These are phyloP conservation scores for Tetraodon nigroviridis DNA, from an alignment of 2,113 vertebrate genomes.

Conservation along the genomic window DNA sequence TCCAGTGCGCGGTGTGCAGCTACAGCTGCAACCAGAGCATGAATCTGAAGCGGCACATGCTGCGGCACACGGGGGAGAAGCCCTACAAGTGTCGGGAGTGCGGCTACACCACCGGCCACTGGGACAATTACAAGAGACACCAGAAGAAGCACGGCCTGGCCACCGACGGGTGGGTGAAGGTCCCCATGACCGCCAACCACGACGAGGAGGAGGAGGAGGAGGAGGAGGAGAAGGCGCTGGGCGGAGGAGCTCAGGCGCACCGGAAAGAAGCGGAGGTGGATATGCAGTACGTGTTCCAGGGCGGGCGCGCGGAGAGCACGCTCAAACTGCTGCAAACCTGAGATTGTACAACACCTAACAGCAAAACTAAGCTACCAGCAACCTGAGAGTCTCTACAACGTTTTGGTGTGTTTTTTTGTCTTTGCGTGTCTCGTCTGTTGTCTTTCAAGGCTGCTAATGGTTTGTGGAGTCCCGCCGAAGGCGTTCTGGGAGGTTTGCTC, in stretches of 20 bases:
- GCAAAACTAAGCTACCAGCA: conserved; percentile 70
- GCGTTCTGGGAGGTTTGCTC: too few relatives aligned
- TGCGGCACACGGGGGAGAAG: conserved; percentile 93
- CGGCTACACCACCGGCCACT: conserved; percentile 94
- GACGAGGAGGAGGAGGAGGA: conserved; percentile 43
- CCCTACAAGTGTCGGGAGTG: conserved; percentile 91
- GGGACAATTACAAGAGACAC: conserved; percentile 99
- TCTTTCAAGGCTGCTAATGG: background rate
- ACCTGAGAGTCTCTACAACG: conserved; percentile 54
- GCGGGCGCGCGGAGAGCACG: conserved; percentile 45
- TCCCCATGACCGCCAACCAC: conserved; percentile 55
- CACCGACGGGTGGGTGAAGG: conserved; percentile 81
- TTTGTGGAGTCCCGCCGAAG: too few relatives aligned
- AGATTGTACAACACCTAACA: conserved; percentile 54
- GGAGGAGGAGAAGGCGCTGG: conserved; percentile 32
- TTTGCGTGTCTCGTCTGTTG: conserved; percentile 8
- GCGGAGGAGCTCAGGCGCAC: conserved; percentile 38
- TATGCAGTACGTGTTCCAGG: conserved; percentile 59
- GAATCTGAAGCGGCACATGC: conserved; percentile 98
- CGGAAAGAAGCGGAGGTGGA: conserved; percentile 42
- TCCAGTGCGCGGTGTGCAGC: conserved; percentile 89
- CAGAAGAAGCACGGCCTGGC: conserved; percentile 93
- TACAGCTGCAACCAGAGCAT: conserved; percentile 99
- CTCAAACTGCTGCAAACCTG: conserved; percentile 57
- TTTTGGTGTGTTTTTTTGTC: conserved; percentile 39